Conservation (phyloP, 2,797 vertebrate species). For the Glossophaga mutica region DNA sequence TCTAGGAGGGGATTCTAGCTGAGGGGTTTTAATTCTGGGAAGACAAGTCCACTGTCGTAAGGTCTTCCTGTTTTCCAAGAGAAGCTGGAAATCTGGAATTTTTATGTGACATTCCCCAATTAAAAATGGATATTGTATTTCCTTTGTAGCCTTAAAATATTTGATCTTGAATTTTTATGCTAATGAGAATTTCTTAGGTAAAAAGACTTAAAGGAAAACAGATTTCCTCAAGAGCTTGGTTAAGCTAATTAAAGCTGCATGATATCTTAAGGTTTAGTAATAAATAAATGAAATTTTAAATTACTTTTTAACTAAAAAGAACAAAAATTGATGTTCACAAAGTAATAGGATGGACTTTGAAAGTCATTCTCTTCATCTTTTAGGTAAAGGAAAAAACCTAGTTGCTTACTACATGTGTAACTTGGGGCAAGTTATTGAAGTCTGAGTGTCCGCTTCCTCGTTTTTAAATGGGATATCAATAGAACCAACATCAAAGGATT, state of each 20-base stretch:
- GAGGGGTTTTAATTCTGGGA: not conserved
- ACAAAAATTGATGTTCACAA: not conserved
- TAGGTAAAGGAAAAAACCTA: not conserved
- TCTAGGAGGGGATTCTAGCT: not conserved
- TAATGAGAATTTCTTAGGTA: not conserved
- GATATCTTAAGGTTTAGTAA: not conserved
- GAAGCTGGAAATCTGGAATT: not conserved
- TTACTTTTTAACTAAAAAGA: not conserved
- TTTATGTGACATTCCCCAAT: not conserved
- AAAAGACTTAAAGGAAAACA: not conserved
- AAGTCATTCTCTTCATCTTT: not conserved
- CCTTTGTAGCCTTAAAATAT: not conserved
- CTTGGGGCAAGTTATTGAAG: not conserved
- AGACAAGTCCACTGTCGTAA: not conserved
- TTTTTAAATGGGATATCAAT: not conserved
- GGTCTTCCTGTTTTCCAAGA: not conserved
- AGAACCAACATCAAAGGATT: not conserved
- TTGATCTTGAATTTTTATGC: conserved; percentile 25
- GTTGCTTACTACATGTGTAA: not conserved
- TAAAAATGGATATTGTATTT: not conserved
- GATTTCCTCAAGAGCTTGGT: not conserved
- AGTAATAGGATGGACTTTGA: not conserved
- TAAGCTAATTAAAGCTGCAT: conserved; percentile 18
- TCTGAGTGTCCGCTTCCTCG: not conserved
- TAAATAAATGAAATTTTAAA: not conserved